Base-by-base conservation (phyloP, 2,888 invertebrate genomes). In the Microctonus aethiopoides region DNA sequence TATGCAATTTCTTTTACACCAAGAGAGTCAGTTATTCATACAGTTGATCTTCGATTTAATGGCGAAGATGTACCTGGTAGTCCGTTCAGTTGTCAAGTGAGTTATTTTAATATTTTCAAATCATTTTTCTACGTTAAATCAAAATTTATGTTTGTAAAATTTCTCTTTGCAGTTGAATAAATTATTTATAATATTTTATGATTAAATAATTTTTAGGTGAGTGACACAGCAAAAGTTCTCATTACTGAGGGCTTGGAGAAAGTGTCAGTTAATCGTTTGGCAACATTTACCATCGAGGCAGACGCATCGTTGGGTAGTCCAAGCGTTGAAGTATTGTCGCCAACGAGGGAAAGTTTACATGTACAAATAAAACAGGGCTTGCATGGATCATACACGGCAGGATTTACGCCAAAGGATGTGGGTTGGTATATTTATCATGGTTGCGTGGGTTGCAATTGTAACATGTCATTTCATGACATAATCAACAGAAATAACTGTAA, bases 1-100 rank as follows among this genome's bases (percentile, higher is more conserved):
- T 98, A 98, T 86, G 96, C 97, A 29, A 98, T 99, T 79, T 97
- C 98, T 36, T 99, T 99, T 87, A 95, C 97, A 9, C 99, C 99
- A 0, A 91, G 96, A 54, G 96, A 97, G 83, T 92, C 96, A 0
- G 92, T 95, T 67, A 91, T 93, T 34, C 98, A 99, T 84, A 94
- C 95, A 0, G 97, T 99, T 11, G 97, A 98, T 86, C 90, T 99
- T 67, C 91, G 96, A 68, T 99, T 99, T 88, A 99, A 99, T 83
- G 95, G 95, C 0, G 95, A 97, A 83, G 95, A 96, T 86, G 98
- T 99, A 16, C 97, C 97, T 69, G 97, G 95, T 87, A 87, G 83
- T 76, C 86, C 86, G 6, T 86, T 89, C 67, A 89, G 87, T 4
- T 89, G 89, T 69, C 88, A 88, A 51, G 89, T 89, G 79, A 20